Conservation (phyloP, 1,140 invertebrate genomes). For the Drosophila sproati region DNA sequence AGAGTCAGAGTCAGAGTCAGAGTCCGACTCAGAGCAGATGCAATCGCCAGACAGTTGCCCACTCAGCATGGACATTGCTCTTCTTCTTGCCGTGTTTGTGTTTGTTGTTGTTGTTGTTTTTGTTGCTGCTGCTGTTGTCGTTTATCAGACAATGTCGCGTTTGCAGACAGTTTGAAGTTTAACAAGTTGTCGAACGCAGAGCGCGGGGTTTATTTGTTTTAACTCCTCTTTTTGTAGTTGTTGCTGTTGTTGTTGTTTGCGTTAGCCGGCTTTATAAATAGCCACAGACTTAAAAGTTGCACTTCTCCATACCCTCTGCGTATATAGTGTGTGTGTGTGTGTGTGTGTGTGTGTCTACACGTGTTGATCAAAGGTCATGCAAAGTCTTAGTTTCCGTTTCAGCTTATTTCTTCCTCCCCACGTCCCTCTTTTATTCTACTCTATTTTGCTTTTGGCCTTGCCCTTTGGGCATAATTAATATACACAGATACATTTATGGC, state of each 20-base stretch:
- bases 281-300: slow-evolving; percentile 39
- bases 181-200: slow-evolving; percentile 70
- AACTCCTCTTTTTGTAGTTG: slow-evolving; percentile 35
- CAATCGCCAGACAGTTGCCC: slow-evolving; percentile 67
- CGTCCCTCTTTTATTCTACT: slow-evolving; percentile 7
- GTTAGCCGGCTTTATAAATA: slow-evolving; percentile 59
- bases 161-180: slow-evolving; percentile 77
- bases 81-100: slow-evolving; percentile 13
- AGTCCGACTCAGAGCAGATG: slow-evolving; percentile 43
- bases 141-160: slow-evolving; percentile 72
- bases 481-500: slow-evolving; percentile 19
- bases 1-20: slow-evolving; percentile 15
- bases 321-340: slow-evolving; percentile 1
- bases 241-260: slow-evolving; percentile 54
- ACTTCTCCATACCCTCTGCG: slow-evolving; percentile 13
- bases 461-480: slow-evolving; percentile 32
- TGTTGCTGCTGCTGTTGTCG: slow-evolving; percentile 41
- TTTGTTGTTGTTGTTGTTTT: slow-evolving; percentile 14
- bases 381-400: slow-evolving; percentile 39
- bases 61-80: slow-evolving; percentile 57
- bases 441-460: slow-evolving; percentile 7
- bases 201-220: slow-evolving; percentile 53
- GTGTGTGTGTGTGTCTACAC: neutral
- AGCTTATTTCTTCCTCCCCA: slow-evolving; percentile 1
- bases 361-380: slow-evolving; percentile 49